A percentile compares a stretch with the other conserved stretches of the same genome.
Conservation (phyloP, 2,113 vertebrate genomes). For the Megaceryle maxima region DNA sequence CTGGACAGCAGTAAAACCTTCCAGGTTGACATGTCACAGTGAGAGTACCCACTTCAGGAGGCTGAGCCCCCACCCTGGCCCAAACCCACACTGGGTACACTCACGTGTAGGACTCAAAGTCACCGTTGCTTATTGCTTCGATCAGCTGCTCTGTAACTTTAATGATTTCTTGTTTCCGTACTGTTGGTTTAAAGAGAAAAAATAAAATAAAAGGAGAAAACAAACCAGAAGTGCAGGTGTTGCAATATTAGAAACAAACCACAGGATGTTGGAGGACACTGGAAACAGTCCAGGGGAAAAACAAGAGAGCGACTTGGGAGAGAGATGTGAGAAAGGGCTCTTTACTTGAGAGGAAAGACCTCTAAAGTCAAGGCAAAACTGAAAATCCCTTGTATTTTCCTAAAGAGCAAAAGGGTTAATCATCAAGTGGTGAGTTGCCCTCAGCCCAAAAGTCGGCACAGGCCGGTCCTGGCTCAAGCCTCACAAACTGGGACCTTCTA, state of each 20-base stretch:
- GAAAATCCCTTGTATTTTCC: neutral
- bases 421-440: neutral
- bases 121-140: slow-evolving; percentile 94
- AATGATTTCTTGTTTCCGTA: slow-evolving; percentile 92
- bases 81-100: neutral
- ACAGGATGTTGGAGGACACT: neutral
- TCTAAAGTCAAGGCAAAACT: neutral
- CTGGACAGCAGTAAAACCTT: neutral
- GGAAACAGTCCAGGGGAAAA: neutral
- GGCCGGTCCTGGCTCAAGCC: neutral
- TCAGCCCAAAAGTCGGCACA: neutral
- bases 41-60: accelerated
- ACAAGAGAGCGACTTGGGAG: neutral
- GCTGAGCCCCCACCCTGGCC: neutral
- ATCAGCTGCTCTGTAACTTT: slow-evolving; percentile 95
- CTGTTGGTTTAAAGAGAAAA: slow-evolving; percentile 71
- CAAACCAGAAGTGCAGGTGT: neutral
- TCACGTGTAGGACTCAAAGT: slow-evolving; percentile 93
- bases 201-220: slow-evolving; percentile 13
- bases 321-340: neutral
- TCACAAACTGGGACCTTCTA: neutral
- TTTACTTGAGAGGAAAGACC: neutral
- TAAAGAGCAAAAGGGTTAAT: neutral
- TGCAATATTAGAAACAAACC: neutral
- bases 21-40: neutral